Base-by-base conservation (phyloP, 2,113 vertebrate species). In the Oncorhynchus tshawytscha region DNA sequence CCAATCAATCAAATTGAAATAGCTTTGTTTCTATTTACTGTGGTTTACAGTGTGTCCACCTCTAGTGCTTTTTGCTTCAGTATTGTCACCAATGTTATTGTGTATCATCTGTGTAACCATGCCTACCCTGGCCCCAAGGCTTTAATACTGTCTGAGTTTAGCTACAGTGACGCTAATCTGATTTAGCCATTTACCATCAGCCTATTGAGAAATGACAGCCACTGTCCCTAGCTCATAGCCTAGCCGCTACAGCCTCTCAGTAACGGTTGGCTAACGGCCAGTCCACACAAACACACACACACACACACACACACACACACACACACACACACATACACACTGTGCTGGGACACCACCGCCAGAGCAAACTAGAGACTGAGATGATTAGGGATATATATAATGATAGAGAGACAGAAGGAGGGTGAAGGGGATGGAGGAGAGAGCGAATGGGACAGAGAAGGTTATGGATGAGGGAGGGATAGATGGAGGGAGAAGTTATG, bases 161-260 rank as follows among this genome's bases (percentile, higher is more conserved):
- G 59, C 66, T 83, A 78, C 85, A 88, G 79, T 85, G 78, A 85
- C 75, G 85, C 86, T 90, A 89, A 88, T 84, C 85, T 86, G 78
- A 45, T 45, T 45, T 45, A 11, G 39, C 39, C 74, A 85, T 84
- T 91, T 86, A 80, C 75, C 75, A 72, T 89, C 81, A 76, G 82
- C 57, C 81, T 81, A 71, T 77, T 88, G 86, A 90, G 73, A 71
- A 78, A 89, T 86, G 82, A 85, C 86, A 86, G 74, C 75, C 66
- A n/a, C 81, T 80, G 39, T 45, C 39, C 9, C 39, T 45, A 45
- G 39, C 39, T 45, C 39, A 45, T 62, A 27, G 13, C 78, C 82
- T 27, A n/a, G 69, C 81, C 76, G 82, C 80, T 70, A 78, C 75
- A 69, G 82, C 75, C 60, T 57, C 78, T 81, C 67, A 62, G 74